Conservation (phyloP, 2,797 vertebrate species). For the Ptychobarbus kaznakovi region DNA sequence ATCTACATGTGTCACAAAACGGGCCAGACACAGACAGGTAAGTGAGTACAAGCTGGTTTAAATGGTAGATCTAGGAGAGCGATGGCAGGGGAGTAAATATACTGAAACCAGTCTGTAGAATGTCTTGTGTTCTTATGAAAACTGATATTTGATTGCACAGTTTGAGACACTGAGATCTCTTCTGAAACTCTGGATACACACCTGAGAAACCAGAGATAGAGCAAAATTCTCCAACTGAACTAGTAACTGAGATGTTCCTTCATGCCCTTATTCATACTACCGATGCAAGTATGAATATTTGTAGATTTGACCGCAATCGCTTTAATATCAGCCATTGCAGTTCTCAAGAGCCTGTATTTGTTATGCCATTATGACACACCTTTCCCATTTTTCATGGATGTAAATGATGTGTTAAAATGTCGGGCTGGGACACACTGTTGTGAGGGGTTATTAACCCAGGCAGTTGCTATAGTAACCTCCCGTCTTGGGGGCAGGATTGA, state of each 20-base stretch:
- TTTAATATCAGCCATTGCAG: slow-evolving; percentile 40
- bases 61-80: too few relatives aligned
- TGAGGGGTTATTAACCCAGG: slow-evolving; percentile 55
- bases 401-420: slow-evolving; percentile 47
- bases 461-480: slow-evolving; percentile 59
- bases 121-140: too few relatives aligned
- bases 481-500: slow-evolving; percentile 40
- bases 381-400: slow-evolving; percentile 30
- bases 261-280: background rate
- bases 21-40: too few relatives aligned
- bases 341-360: slow-evolving; percentile 41
- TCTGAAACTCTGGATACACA: background rate
- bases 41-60: too few relatives aligned
- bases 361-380: slow-evolving; percentile 42
- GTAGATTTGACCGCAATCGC: slow-evolving; percentile 29
- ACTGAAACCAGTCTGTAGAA: too few relatives aligned
- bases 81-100: too few relatives aligned
- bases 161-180: background rate
- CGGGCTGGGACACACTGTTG: slow-evolving; percentile 41
- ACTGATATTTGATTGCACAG: background rate
- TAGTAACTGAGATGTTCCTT: background rate
- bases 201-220: background rate
- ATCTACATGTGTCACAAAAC: too few relatives aligned
- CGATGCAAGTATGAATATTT: slow-evolving; percentile 28
- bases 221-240: background rate